Base-by-base conservation (phyloP, 2,797 vertebrate species). In the Squalus acanthias region DNA sequence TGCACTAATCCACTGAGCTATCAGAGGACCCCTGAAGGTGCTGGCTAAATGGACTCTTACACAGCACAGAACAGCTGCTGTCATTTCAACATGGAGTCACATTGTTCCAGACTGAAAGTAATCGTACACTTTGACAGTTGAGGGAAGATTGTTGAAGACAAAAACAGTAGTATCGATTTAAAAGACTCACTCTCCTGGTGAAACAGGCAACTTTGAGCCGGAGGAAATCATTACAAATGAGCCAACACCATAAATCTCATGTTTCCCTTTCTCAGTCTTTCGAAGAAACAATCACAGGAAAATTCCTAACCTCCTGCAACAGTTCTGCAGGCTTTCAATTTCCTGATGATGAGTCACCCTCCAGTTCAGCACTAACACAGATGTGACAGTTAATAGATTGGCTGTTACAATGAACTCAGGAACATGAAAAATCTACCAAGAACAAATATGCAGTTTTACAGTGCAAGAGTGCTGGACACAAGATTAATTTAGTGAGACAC, bases 311-410 rank as follows among this genome's bases (percentile, higher is more conserved):
- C 89, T 92, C 60, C 33, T 65, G 17, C 88, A 33, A 63, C 12
- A 91, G 29, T 63, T 91, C 33, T 63, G 53, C 33, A 92, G 89
- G 60, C 60, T 65, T 92, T 92, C 60, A 69, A 39, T 69, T 26
- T n/a, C 63, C 63, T 46, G 88, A 46, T 46, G 88, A 46, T 67
- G 63, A 92, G 63, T 33, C 57, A 91, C 29, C 89, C 33, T 67
- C n/a, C 17, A n/a, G 39, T 67, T 93, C 63, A 67, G n/a, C 63
- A 46, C 12, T 53, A 65, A 92, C 15, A 7, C n/a, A 39, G 17
- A 93, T 93, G n/a, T 67, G 33, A 65, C 89, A 92, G 33, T n/a
- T 92, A 65, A n/a, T 67, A 93, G 63, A 67, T 93, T 67, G 17
- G 39, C 79, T 46, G 79, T 22, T 46, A 46, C 39, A 82, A 6